A percentile compares a stretch with the other conserved stretches of the same genome.
These are phyloP conservation scores for Alectoris magna DNA, from an alignment of 2,797 vertebrate genomes.

Conservation along the genomic window DNA sequence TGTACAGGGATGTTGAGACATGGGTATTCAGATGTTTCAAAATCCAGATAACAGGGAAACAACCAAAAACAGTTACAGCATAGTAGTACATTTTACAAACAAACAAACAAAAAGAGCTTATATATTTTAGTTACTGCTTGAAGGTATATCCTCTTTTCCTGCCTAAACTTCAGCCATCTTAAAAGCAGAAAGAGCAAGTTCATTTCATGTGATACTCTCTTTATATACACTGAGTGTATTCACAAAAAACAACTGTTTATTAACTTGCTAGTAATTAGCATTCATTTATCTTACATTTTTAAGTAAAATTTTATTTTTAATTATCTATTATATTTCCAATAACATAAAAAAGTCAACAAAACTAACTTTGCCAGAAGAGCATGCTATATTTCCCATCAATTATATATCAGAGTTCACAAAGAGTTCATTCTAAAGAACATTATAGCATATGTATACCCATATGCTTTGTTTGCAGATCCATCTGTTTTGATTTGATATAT, in stretches of 20 bases:
- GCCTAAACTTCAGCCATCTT: conserved; percentile 34
- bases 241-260: neutral
- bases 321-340: neutral
- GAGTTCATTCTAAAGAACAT: conserved; percentile 65
- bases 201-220: neutral
- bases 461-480: conserved; percentile 71
- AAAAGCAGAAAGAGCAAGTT: conserved; percentile 20
- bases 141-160: conserved; percentile 65
- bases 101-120: conserved; percentile 56
- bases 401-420: neutral
- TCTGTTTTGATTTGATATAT: conserved; percentile 71
- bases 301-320: neutral
- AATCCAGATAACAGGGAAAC: conserved; percentile 32
- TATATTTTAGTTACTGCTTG: conserved; percentile 61
- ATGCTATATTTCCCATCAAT: conserved; percentile 49
- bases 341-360: neutral
- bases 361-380: conserved; percentile 25
- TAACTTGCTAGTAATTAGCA: neutral
- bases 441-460: conserved; percentile 73
- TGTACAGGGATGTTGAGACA: neutral
- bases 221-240: neutral
- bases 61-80: conserved; percentile 49
- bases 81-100: conserved; percentile 46
- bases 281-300: neutral
- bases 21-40: conserved; percentile 35